Conservation (phyloP, 2,113 vertebrate species). For the Polypterus bichir region DNA sequence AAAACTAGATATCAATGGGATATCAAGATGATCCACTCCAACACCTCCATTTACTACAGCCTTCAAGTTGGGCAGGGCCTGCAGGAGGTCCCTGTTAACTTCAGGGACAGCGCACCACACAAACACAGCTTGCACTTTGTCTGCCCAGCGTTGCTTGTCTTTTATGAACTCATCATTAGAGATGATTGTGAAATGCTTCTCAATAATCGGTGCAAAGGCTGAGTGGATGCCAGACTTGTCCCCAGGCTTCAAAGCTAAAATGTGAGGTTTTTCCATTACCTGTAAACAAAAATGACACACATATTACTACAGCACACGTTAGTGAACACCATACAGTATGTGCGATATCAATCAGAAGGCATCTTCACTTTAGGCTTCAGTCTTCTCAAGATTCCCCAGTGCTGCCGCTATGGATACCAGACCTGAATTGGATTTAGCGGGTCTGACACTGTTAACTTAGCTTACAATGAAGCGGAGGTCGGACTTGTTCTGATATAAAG, state of each 20-base stretch:
- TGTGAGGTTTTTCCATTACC: slow-evolving; percentile 36
- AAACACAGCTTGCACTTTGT: slow-evolving; percentile 45
- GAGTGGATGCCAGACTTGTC: slow-evolving; percentile 28
- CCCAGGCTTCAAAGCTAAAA: slow-evolving; percentile 39
- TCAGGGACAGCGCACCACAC: slow-evolving; percentile 30
- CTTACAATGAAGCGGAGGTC: too few relatives aligned
- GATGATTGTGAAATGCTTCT: slow-evolving; percentile 50
- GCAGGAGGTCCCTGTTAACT: slow-evolving; percentile 36
- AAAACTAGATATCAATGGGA: slow-evolving; percentile 47
- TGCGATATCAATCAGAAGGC: too few relatives aligned
- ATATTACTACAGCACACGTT: background rate
- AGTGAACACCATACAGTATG: too few relatives aligned
- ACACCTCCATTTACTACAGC: slow-evolving; percentile 50
- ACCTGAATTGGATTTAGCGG: too few relatives aligned
- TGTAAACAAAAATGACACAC: slow-evolving; percentile 5
- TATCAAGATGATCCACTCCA: slow-evolving; percentile 59
- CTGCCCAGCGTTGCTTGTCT: slow-evolving; percentile 33
- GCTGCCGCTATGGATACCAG: too few relatives aligned
- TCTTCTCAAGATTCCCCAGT: too few relatives aligned
- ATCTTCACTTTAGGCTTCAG: too few relatives aligned
- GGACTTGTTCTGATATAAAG: too few relatives aligned
- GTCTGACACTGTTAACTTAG: too few relatives aligned
- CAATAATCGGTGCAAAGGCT: slow-evolving; percentile 31
- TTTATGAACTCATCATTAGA: slow-evolving; percentile 41
- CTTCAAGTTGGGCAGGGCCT: slow-evolving; percentile 46